Conservation (phyloP, 2,888 invertebrate genomes). For the Cactoblastis cactorum region DNA sequence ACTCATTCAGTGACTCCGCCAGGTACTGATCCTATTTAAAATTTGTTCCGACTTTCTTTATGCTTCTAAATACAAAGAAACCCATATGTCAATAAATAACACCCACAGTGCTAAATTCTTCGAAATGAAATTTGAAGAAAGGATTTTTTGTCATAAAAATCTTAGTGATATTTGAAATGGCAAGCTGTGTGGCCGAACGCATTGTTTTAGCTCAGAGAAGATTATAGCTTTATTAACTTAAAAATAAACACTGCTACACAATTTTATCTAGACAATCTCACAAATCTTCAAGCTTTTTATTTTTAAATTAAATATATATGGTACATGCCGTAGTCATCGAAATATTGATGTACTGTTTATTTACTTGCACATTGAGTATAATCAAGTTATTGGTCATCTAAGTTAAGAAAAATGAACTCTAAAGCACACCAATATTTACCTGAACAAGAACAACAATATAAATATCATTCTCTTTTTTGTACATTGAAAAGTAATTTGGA, state of each 20-base stretch:
- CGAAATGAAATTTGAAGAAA: neutral
- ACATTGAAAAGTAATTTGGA: neutral
- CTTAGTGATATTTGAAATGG: neutral
- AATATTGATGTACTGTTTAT: too few relatives aligned
- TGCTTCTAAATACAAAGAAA: slow-evolving; percentile 47
- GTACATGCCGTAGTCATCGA: too few relatives aligned
- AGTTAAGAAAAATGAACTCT: too few relatives aligned
- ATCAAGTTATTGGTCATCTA: too few relatives aligned
- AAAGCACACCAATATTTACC: too few relatives aligned
- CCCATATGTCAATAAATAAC: slow-evolving; percentile 37
- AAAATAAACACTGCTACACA: too few relatives aligned
- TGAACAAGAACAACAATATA: too few relatives aligned
- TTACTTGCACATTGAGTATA: too few relatives aligned
- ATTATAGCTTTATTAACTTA: neutral
- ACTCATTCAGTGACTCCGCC: slow-evolving; percentile 62
- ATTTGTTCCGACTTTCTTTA: slow-evolving; percentile 74
- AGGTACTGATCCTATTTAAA: slow-evolving; percentile 65
- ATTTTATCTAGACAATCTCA: too few relatives aligned
- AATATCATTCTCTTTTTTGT: slow-evolving; percentile 9
- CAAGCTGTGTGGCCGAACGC: neutral
- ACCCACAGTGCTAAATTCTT: slow-evolving; percentile 48
- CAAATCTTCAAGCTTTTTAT: too few relatives aligned
- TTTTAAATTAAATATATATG: too few relatives aligned
- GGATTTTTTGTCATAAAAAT: neutral
- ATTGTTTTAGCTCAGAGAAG: neutral